These are phyloP conservation scores for Tribolium madens DNA, from an alignment of 1,140 invertebrate genomes.

Conservation along the genomic window DNA sequence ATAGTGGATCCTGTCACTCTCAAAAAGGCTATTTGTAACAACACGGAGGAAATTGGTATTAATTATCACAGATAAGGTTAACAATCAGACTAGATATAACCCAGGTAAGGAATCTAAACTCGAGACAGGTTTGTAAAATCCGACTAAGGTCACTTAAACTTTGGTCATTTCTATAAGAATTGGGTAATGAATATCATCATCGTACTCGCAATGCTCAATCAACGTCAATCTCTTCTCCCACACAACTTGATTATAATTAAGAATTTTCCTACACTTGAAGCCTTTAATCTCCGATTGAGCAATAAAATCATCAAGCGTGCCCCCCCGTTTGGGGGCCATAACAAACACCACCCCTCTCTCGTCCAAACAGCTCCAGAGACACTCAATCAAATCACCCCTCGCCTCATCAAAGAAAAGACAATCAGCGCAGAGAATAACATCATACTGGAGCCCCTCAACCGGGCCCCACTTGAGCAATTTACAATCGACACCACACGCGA, in stretches of 20 bases:
- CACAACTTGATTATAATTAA: slow-evolving; percentile 74
- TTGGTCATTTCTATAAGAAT: slow-evolving; percentile 73
- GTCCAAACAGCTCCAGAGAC: slow-evolving; percentile 77
- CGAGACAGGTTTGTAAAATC: slow-evolving; percentile 18
- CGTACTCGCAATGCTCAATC: slow-evolving; percentile 72
- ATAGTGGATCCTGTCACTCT: background rate
- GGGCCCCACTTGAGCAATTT: slow-evolving; percentile 69
- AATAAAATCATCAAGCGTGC: slow-evolving; percentile 79
- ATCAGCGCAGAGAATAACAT: slow-evolving; percentile 82
- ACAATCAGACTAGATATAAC: slow-evolving; percentile 61
- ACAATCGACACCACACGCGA: slow-evolving; percentile 64
- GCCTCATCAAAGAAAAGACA: slow-evolving; percentile 89
- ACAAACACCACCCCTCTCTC: slow-evolving; percentile 76
- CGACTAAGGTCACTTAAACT: slow-evolving; percentile 63
- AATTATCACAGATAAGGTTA: slow-evolving; percentile 65
- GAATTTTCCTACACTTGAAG: slow-evolving; percentile 70
- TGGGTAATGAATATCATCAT: slow-evolving; percentile 78
- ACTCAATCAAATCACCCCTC: slow-evolving; percentile 76
- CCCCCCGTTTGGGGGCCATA: slow-evolving; percentile 81
- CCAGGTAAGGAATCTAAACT: slow-evolving; percentile 18
- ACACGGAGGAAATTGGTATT: slow-evolving; percentile 64
- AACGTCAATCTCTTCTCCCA: slow-evolving; percentile 77
- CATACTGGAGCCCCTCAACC: slow-evolving; percentile 67
- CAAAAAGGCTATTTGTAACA: background rate
- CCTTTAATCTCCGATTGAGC: slow-evolving; percentile 71